A percentile compares a stretch with the other conserved stretches of the same genome.
phyloP scores from a whole-genome alignment of 2,113 vertebrate genomes.

The Halcyon malimbica region DNA sequence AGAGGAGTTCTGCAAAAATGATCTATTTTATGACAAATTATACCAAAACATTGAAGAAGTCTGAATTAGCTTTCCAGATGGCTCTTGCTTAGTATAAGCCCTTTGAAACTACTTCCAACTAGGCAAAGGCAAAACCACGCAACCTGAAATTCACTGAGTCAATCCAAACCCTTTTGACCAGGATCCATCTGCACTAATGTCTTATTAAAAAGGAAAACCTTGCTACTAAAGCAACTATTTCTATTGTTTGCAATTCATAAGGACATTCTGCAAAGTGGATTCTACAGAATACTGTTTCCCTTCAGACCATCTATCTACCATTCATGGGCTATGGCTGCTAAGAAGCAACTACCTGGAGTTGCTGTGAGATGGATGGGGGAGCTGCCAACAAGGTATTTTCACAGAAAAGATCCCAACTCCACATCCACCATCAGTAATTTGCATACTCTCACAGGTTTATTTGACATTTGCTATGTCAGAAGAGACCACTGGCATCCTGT shows the following conservation, averaged over 20 bases:
- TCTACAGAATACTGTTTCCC: not conserved
- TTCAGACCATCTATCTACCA: not conserved
- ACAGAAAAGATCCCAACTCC: not conserved
- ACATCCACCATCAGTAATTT: not conserved
- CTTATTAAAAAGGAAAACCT: not conserved
- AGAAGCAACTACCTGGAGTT: not conserved
- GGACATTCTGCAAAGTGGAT: not conserved
- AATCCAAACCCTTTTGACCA: constrained; percentile 41
- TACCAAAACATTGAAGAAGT: constrained; percentile 3
- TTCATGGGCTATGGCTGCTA: not conserved
- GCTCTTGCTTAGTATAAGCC: not conserved
- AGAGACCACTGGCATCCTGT: not conserved
- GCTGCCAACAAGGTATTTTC: not conserved
- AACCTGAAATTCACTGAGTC: constrained; percentile 40
- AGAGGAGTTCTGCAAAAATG: not conserved
- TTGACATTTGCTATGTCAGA: not conserved
- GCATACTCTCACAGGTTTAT: not conserved
- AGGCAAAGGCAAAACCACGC: constrained; percentile 37
- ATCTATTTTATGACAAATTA: constrained; percentile 11
- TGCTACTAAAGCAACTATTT: not conserved
- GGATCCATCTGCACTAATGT: constrained; percentile 7
- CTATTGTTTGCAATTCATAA: not conserved
- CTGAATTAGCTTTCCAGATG: constrained; percentile 47
- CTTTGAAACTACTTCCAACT: constrained; percentile 41
- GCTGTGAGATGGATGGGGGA: not conserved